Percentiles rank a stretch among this genome's conserved stretches.
phyloP scores from a whole-genome alignment of 1,140 invertebrate species.

The Drosophila malerkotliana region DNA sequence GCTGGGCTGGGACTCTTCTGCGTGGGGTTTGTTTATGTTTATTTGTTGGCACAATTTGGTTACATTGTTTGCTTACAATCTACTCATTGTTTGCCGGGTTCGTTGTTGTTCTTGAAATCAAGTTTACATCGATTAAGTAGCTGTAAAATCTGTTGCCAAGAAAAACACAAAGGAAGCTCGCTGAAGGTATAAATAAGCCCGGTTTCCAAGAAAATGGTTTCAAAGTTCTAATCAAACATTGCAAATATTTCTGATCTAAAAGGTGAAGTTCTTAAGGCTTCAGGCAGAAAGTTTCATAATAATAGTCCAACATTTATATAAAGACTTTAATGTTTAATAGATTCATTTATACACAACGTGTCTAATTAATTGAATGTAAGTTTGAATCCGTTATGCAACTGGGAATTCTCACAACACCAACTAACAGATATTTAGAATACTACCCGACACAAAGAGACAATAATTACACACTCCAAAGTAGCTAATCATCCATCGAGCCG shows the following conservation, averaged over 20 bases:
- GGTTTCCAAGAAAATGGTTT: conserved; percentile 2
- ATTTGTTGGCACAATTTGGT: conserved; percentile 81
- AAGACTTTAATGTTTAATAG: too few species aligned
- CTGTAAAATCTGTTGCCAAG: conserved; percentile 60
- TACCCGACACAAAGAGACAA: conserved; percentile 16
- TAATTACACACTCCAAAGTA: conserved; percentile 31
- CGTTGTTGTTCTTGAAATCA: conserved; percentile 63
- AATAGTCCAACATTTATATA: too few species aligned
- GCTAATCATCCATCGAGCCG: conserved; percentile 35
- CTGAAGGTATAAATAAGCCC: not conserved
- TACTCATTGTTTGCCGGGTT: conserved; percentile 60
- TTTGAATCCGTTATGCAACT: not conserved
- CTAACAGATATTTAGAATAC: conserved; percentile 10
- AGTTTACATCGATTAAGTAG: conserved; percentile 77
- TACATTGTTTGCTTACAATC: conserved; percentile 81
- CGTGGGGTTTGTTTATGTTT: conserved; percentile 72
- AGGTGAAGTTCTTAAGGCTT: not conserved
- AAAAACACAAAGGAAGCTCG: conserved; percentile 36
- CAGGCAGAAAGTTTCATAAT: not conserved
- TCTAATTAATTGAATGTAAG: not conserved
- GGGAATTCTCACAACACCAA: conserved; percentile 13
- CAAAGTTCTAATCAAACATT: not conserved
- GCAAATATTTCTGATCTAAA: not conserved
- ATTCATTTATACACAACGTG: too few species aligned
- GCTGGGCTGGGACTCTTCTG: conserved; percentile 18